Evolutionary conservation across 2,888 invertebrate species (phyloP), one percentile per base, ranked within the genome.

Genomic region (Eristalis tenax): DNA sequence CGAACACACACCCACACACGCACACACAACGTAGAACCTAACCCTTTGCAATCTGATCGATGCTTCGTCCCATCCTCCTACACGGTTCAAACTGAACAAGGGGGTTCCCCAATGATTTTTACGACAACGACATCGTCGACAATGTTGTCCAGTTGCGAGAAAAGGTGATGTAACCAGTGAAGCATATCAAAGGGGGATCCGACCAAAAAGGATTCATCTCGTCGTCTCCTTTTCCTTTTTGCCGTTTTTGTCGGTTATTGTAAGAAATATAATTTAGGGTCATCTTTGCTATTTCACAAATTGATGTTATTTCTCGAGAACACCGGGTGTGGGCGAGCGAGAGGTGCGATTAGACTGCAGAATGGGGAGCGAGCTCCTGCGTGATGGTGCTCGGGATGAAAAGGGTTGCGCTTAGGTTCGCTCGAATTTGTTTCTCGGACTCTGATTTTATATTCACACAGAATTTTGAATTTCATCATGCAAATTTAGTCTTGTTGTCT

Each of bases 191-290:
- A 76, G 56, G 75, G 74, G 65, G 18, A 70, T 23, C 81, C 61
- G 77, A 74, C 73, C 73, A 71, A 86, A 82, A 82, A 63, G 82
- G 70, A 75, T 78, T 82, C 38, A 66, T 65, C 68, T 84, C 40
- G 43, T 64, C 23, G 43, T 64, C 23, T 50, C 56, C 23, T 18
- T n/a, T 11, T 13, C 38, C 66, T 8, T 32, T 32, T 32, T 10
- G 32, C 10, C 32, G 32, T 75, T 65, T 66, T 70, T 70, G 63
- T 69, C 50, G 80, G 80, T 80, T 80, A 74, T 74, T 77, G 77
- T 82, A 75, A 86, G 78, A 82, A 86, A 86, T 78, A 82, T 86
- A 82, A 86, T 86, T 86, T 86, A 82, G 86, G 86, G 86, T 86
- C 86, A 86, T 86, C 82, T 86, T 74, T 86, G 82, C 74, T 70